Percentiles rank a stretch among this genome's conserved stretches.
phyloP scores from a whole-genome alignment of 2,888 invertebrate genomes.

The Hypercompe scribonia region DNA sequence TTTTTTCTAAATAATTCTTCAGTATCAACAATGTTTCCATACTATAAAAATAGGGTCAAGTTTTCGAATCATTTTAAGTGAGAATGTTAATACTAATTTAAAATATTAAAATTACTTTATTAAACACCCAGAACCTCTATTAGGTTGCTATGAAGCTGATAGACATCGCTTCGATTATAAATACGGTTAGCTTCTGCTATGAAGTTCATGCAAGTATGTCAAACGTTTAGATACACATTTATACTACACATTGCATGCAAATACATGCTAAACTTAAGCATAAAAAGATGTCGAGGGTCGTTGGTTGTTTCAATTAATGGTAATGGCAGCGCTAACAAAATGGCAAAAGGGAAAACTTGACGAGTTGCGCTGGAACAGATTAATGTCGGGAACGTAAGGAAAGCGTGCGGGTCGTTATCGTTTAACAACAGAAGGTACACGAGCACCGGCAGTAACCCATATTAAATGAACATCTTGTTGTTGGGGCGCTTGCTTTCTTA shows the following conservation, averaged over 20 bases:
- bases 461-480: slow-evolving; percentile 69
- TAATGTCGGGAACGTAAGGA: slow-evolving; percentile 63
- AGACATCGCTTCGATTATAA: not conserved
- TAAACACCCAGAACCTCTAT: not conserved
- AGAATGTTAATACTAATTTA: not conserved
- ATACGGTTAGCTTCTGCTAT: slow-evolving; percentile 24
- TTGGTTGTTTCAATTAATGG: slow-evolving; percentile 55
- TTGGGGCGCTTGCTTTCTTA: slow-evolving; percentile 66
- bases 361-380: slow-evolving; percentile 63
- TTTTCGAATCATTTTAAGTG: not conserved
- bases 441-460: slow-evolving; percentile 65
- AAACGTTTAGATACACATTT: slow-evolving; percentile 41
- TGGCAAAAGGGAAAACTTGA: slow-evolving; percentile 60
- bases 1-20: not conserved
- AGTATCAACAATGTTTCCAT: not conserved
- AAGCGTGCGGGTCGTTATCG: slow-evolving; percentile 65
- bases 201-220: slow-evolving; percentile 49
- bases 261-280: slow-evolving; percentile 57
- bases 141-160: not conserved
- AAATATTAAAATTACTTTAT: not conserved
- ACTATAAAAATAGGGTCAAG: not conserved
- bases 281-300: slow-evolving; percentile 48
- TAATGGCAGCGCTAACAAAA: slow-evolving; percentile 64
- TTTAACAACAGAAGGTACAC: slow-evolving; percentile 66
- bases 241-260: slow-evolving; percentile 53